Conservation (phyloP, 1,140 invertebrate genomes). For the Trachelipus rathkii region DNA sequence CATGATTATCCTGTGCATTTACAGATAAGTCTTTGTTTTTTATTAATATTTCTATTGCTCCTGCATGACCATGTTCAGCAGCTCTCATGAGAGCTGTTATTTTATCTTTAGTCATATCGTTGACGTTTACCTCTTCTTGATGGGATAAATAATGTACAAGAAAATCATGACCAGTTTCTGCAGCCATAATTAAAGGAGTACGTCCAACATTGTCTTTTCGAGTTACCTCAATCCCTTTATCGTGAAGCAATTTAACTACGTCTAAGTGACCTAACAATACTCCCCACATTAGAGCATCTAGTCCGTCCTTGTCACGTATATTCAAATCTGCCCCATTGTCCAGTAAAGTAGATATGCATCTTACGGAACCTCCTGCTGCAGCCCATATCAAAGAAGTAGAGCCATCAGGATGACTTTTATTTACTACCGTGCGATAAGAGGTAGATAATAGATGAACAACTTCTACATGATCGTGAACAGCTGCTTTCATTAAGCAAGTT, state of each 20-base stretch:
- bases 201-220: constrained; percentile 41
- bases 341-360: constrained; percentile 33
- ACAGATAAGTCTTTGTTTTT: constrained; percentile 38
- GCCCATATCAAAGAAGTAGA: constrained; percentile 44
- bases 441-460: constrained; percentile 39
- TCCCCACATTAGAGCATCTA: constrained; percentile 45
- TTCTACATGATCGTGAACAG: constrained; percentile 43
- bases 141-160: constrained; percentile 33
- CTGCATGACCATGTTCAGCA: constrained; percentile 39
- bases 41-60: constrained; percentile 38
- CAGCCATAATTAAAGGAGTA: constrained; percentile 41
- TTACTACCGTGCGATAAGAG: constrained; percentile 41
- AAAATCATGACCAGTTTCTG: constrained; percentile 38
- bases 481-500: constrained; percentile 45
- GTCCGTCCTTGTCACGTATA: constrained; percentile 34
- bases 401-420: constrained; percentile 39
- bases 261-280: constrained; percentile 39
- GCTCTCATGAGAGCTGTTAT: constrained; percentile 44
- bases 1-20: constrained; percentile 39
- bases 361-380: constrained; percentile 35
- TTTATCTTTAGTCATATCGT: constrained; percentile 37
- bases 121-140: constrained; percentile 36
- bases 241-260: constrained; percentile 32
- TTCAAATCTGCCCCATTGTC: constrained; percentile 34
- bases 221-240: constrained; percentile 24